Evolutionary conservation across 2,113 vertebrate species (phyloP).

Genomic region (Heliornis fulica): DNA sequence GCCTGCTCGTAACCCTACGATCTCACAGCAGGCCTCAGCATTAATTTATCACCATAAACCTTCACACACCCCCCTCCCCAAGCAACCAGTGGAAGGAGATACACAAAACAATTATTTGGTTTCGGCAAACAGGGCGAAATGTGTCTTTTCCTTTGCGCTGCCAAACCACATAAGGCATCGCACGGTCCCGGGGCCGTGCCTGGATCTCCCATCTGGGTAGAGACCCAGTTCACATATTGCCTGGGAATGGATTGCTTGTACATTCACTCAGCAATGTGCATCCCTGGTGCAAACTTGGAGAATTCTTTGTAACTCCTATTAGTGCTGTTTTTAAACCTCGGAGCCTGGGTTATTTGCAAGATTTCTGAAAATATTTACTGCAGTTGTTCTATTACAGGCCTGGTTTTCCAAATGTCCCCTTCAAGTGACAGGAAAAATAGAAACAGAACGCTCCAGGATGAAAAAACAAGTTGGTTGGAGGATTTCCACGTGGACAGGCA

Average conservation of each 20-base stretch:
- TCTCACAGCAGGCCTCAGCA: background rate
- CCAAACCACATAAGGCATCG: background rate
- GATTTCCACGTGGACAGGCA: background rate
- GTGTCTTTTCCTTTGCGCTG: background rate
- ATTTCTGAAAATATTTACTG: background rate
- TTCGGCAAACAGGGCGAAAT: background rate
- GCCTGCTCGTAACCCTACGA: accelerated
- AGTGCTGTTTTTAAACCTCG: background rate
- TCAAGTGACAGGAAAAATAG: background rate
- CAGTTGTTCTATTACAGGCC: background rate
- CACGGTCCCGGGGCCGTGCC: accelerated
- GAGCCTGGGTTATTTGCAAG: background rate
- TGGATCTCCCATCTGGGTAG: background rate
- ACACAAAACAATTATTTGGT: background rate
- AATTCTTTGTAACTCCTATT: background rate
- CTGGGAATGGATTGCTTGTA: background rate
- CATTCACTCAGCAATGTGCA: background rate
- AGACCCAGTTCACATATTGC: background rate
- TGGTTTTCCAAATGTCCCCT: background rate
- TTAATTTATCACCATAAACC: background rate
- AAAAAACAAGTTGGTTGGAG: background rate
- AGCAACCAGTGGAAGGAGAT: background rate
- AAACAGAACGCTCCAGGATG: background rate
- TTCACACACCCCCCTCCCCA: background rate
- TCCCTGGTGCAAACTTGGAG: background rate